A percentile compares a stretch with the other conserved stretches of the same genome.
phyloP scores from a whole-genome alignment of 2,888 invertebrate species.

The Nematopogon swammerdamellus region DNA sequence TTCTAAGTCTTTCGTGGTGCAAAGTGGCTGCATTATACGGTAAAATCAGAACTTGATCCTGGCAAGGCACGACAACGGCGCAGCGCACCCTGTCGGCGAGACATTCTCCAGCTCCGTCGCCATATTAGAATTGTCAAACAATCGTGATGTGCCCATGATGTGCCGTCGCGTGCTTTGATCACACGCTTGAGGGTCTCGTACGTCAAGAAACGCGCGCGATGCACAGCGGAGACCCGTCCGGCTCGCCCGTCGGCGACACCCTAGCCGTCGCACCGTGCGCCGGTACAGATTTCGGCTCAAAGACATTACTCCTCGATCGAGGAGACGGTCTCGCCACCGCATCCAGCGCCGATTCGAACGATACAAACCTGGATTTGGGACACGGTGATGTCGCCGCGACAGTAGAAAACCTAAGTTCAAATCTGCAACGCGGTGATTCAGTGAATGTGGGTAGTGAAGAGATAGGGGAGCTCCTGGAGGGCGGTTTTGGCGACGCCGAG shows the following conservation, averaged over 20 bases:
- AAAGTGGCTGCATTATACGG: too few relatives aligned
- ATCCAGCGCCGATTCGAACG: constrained; percentile 48
- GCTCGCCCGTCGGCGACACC: neutral
- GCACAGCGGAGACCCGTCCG: constrained; percentile 7
- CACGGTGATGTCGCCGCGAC: constrained; percentile 30
- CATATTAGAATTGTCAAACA: constrained; percentile 59
- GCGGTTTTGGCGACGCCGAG: constrained; percentile 42
- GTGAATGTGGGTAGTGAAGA: constrained; percentile 36
- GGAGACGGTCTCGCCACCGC: constrained; percentile 37
- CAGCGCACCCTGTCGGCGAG: constrained; percentile 2
- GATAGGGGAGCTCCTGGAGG: constrained; percentile 47
- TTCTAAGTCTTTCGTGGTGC: too few relatives aligned
- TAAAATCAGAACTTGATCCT: too few relatives aligned
- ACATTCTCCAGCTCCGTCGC: constrained; percentile 28
- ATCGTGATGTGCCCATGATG: constrained; percentile 48
- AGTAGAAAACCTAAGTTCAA: constrained; percentile 22
- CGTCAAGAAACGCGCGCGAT: constrained; percentile 31
- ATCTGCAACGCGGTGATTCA: constrained; percentile 29
- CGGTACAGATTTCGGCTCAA: neutral
- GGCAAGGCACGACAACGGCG: too few relatives aligned
- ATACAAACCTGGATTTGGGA: constrained; percentile 42
- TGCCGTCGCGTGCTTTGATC: constrained; percentile 34
- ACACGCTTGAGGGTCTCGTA: constrained; percentile 32
- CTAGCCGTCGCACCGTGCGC: neutral
- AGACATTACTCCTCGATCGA: constrained; percentile 43